Evolutionary conservation across 2,797 vertebrate genomes (phyloP).

Genomic region (Psittacula echo): DNA sequence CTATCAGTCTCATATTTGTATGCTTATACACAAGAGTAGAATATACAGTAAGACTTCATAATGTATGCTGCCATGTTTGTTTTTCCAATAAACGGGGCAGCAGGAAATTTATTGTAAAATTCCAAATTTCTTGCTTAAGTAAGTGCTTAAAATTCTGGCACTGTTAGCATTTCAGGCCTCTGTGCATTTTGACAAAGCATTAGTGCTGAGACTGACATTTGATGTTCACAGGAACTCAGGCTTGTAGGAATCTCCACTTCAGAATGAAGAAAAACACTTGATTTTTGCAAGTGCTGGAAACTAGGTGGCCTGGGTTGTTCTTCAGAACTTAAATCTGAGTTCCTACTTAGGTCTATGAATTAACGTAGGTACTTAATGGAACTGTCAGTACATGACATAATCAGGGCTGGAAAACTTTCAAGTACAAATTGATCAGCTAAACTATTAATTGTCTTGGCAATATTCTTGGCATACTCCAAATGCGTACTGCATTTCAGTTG

Average conservation of each 20-base stretch:
- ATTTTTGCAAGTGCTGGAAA: background rate
- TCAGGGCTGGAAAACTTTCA: constrained; percentile 2
- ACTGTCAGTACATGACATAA: background rate
- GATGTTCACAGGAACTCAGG: background rate
- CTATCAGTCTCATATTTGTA: background rate
- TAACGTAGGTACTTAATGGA: background rate
- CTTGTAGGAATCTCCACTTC: background rate
- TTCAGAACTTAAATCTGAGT: background rate
- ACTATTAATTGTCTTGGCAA: background rate
- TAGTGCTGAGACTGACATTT: background rate
- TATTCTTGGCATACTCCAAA: background rate
- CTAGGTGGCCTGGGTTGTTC: background rate
- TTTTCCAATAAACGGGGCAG: background rate
- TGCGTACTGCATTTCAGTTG: background rate
- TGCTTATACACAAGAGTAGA: background rate
- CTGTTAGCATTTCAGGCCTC: background rate
- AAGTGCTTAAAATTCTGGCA: background rate
- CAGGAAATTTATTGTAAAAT: background rate
- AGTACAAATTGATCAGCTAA: background rate
- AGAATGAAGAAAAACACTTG: background rate
- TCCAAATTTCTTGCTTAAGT: background rate
- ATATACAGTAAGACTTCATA: background rate
- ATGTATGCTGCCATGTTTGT: background rate
- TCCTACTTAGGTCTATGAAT: background rate
- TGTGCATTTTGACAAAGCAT: background rate